phyloP scores from a whole-genome alignment of 2,113 vertebrate species.

The Alces alces region DNA sequence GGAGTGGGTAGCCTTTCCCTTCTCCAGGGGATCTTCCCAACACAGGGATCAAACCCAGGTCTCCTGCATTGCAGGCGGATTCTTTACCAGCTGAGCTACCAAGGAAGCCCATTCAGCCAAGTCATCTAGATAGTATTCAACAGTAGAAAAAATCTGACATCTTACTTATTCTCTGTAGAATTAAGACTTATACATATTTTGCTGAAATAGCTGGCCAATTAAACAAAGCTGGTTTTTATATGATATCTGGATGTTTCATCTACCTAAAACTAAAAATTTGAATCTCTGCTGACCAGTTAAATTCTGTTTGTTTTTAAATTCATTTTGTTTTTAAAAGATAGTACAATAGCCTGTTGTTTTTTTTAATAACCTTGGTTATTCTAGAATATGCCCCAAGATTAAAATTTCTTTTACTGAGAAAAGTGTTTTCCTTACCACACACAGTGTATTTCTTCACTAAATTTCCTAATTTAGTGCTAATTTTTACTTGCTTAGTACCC shows the following conservation, averaged over 20 bases:
- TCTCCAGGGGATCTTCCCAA: not conserved
- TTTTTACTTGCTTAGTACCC: not conserved
- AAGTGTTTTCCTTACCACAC: not conserved
- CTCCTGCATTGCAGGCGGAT: not conserved
- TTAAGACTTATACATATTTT: not conserved
- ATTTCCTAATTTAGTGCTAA: not conserved
- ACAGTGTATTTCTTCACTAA: not conserved
- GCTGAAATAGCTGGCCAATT: not conserved
- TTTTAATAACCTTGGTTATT: not conserved
- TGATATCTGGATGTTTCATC: not conserved
- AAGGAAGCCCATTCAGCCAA: not conserved
- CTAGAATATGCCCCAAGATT: not conserved
- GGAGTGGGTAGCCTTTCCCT: not conserved
- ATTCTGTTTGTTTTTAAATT: not conserved
- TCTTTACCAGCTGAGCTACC: not conserved
- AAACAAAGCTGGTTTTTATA: not conserved
- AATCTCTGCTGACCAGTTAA: not conserved
- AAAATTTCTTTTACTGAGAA: constrained; percentile 6
- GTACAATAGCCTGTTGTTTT: not conserved
- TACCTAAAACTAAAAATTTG: not conserved
- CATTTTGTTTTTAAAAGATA: not conserved
- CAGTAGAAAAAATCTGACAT: not conserved
- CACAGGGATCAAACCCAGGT: not conserved
- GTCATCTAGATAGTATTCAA: not conserved
- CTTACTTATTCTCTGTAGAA: not conserved